These are phyloP conservation scores for Chaetodon trifasciatus DNA, from an alignment of 2,797 vertebrate genomes.

Conservation along the genomic window DNA sequence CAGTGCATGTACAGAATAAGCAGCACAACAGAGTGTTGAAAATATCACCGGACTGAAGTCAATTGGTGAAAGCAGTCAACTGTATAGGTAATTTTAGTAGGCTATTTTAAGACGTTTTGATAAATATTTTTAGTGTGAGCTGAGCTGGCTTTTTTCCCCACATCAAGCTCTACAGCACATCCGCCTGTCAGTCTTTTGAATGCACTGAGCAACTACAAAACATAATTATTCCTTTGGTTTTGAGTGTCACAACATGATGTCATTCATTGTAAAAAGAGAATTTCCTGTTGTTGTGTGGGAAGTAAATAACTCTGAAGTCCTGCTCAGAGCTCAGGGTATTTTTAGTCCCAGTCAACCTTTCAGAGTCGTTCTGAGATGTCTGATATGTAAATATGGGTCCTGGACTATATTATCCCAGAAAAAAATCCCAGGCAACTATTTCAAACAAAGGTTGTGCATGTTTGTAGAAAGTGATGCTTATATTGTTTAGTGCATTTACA, in stretches of 20 bases:
- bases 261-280: slow-evolving; percentile 52
- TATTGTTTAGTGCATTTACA: slow-evolving; percentile 11
- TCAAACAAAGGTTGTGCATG: slow-evolving; percentile 13
- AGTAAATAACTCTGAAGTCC: slow-evolving; percentile 58
- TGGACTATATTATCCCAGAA: slow-evolving; percentile 30
- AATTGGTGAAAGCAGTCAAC: not conserved
- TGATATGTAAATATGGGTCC: slow-evolving; percentile 66
- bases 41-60: not conserved
- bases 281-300: slow-evolving; percentile 42
- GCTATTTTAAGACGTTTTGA: slow-evolving; percentile 6
- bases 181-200: slow-evolving; percentile 24
- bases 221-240: slow-evolving; percentile 36
- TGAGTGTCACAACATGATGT: slow-evolving; percentile 51
- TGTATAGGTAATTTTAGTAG: not conserved
- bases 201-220: slow-evolving; percentile 26
- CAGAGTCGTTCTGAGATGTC: slow-evolving; percentile 45
- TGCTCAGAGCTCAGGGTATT: slow-evolving; percentile 54
- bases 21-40: not conserved
- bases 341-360: slow-evolving; percentile 65
- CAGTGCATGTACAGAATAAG: not conserved
- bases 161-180: not conserved
- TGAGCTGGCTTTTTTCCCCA: not conserved
- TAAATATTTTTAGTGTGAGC: slow-evolving; percentile 15
- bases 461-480: slow-evolving; percentile 24
- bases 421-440: slow-evolving; percentile 3